Evolutionary conservation across 1,140 invertebrate species (phyloP).

Genomic region (Rhyacophila brunnea): DNA sequence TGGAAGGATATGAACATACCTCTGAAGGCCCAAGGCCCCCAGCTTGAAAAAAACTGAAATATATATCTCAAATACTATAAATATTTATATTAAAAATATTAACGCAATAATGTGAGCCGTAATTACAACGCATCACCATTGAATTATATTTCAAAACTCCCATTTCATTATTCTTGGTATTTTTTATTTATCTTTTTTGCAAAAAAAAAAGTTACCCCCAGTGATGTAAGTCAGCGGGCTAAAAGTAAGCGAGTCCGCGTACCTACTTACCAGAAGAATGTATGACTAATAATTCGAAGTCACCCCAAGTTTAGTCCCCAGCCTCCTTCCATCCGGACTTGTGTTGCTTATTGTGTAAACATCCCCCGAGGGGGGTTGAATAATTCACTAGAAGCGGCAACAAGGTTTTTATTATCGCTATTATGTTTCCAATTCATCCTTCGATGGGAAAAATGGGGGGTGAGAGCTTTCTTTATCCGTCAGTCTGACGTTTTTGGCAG

Average conservation of each 20-base stretch:
- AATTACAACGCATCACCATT: too few relatives aligned
- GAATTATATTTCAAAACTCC: too few relatives aligned
- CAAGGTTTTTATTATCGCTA: constrained; percentile 37
- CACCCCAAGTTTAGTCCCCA: background rate
- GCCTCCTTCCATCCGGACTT: constrained; percentile 1
- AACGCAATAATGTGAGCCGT: too few relatives aligned
- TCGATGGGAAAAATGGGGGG: background rate
- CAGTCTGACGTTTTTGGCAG: background rate
- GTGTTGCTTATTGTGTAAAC: constrained; percentile 33
- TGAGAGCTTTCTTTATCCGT: background rate
- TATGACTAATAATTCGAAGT: too few relatives aligned
- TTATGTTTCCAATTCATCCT: constrained; percentile 36
- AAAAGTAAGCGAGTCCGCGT: background rate
- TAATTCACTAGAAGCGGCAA: constrained; percentile 34
- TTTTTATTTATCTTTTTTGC: background rate
- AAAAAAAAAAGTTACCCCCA: background rate
- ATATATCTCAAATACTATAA: too few relatives aligned
- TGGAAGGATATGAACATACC: too few relatives aligned
- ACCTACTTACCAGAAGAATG: too few relatives aligned
- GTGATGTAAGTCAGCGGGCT: constrained; percentile 19
- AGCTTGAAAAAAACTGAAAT: too few relatives aligned
- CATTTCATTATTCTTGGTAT: too few relatives aligned
- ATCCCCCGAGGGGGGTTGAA: constrained; percentile 31
- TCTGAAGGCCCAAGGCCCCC: too few relatives aligned
- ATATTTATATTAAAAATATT: too few relatives aligned